These are phyloP conservation scores for Oxytorus armatus DNA, from an alignment of 2,888 invertebrate genomes.

Conservation along the genomic window DNA sequence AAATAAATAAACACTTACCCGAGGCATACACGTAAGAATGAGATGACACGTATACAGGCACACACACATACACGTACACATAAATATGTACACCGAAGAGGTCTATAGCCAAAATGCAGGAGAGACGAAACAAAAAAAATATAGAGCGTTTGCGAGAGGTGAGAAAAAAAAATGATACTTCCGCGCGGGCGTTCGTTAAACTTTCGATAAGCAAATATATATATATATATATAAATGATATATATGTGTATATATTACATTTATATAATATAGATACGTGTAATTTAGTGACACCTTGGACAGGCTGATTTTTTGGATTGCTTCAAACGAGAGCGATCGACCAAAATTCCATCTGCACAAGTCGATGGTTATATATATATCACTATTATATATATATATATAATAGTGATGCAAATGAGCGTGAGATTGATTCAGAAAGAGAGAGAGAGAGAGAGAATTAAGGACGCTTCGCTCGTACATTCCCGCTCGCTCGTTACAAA, in stretches of 20 bases:
- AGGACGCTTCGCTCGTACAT: no score
- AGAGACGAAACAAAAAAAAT: slow-evolving; percentile 7
- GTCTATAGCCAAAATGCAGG: slow-evolving; percentile 58
- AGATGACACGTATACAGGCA: background rate
- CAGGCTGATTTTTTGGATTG: slow-evolving; percentile 65
- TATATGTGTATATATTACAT: slow-evolving; percentile 29
- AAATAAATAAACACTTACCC: slow-evolving; percentile 33
- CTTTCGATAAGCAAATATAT: slow-evolving; percentile 75
- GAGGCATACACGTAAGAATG: slow-evolving; percentile 4
- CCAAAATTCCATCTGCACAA: slow-evolving; percentile 60
- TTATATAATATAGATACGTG: slow-evolving; percentile 61
- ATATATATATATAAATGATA: slow-evolving; percentile 41
- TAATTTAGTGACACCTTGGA: slow-evolving; percentile 62
- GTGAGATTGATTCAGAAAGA: no score
- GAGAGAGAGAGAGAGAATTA: slow-evolving; percentile 34
- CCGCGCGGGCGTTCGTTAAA: slow-evolving; percentile 74
- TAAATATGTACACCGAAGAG: slow-evolving; percentile 46
- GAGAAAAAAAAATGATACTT: slow-evolving; percentile 60
- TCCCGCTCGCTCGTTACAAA: no score
- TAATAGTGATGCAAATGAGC: slow-evolving; percentile 45
- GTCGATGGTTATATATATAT: slow-evolving; percentile 49
- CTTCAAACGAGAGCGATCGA: slow-evolving; percentile 35
- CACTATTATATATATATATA: slow-evolving; percentile 28
- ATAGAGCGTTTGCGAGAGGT: slow-evolving; percentile 36
- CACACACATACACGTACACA: no score